phyloP scores from a whole-genome alignment of 2,113 vertebrate species.

The Sardina pilchardus region DNA sequence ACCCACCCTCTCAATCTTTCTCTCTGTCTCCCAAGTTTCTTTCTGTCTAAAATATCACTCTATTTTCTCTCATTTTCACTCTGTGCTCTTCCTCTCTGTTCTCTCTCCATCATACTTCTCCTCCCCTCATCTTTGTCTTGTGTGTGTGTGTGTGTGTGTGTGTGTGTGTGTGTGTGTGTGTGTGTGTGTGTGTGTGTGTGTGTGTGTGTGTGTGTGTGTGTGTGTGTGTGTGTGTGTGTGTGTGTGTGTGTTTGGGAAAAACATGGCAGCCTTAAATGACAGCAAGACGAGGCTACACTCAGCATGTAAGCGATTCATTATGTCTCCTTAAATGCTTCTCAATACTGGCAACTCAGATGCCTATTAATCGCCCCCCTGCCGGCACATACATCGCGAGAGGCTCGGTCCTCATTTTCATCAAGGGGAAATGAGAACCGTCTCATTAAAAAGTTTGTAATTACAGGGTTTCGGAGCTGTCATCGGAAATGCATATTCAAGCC shows the following conservation, averaged over 20 bases:
- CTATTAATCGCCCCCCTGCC: neutral
- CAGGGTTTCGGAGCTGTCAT: slow-evolving; percentile 21
- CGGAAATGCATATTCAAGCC: slow-evolving; percentile 29
- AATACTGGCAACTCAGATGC: neutral
- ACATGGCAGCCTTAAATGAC: neutral
- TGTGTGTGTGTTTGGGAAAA: neutral
- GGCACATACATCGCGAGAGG: no score
- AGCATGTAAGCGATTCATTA: neutral
- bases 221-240: neutral
- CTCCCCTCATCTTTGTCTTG: neutral
- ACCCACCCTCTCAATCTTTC: no score
- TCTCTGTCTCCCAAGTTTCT: no score
- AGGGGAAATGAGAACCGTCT: neutral
- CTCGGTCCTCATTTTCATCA: neutral
- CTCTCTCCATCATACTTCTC: neutral
- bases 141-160: neutral
- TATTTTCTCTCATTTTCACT: neutral
- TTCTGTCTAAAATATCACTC: no score
- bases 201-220: no score
- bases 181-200: no score
- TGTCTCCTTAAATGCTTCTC: neutral
- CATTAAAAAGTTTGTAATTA: neutral
- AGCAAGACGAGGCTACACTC: neutral
- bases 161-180: neutral
- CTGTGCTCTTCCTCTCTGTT: neutral